Conservation (phyloP, 2,113 vertebrate genomes). For the Bufo gargarizans region DNA sequence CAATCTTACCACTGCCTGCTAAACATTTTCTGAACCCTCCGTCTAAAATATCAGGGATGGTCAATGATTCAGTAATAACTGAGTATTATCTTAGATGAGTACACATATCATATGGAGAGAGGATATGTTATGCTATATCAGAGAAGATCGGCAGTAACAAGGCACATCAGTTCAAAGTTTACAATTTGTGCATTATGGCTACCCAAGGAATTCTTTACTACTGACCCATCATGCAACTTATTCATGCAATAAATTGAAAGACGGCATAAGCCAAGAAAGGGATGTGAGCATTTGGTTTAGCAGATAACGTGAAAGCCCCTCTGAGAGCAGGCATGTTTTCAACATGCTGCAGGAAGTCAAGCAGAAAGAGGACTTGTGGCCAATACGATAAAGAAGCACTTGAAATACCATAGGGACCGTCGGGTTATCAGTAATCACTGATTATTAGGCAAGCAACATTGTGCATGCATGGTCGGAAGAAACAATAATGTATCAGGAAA, state of each 20-base stretch:
- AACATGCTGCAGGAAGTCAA: slow-evolving; percentile 23
- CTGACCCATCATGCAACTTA: slow-evolving; percentile 41
- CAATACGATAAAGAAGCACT: slow-evolving; percentile 31
- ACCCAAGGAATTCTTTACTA: slow-evolving; percentile 37
- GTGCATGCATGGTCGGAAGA: background rate
- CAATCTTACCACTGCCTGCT: background rate
- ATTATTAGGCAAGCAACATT: background rate
- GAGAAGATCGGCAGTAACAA: background rate
- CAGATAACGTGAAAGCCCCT: slow-evolving; percentile 49
- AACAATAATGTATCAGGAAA: background rate
- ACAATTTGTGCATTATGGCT: slow-evolving; percentile 8
- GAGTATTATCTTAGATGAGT: background rate
- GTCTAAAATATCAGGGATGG: background rate
- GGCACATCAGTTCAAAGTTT: slow-evolving; percentile 19
- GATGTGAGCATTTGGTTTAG: slow-evolving; percentile 50
- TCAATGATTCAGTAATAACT: background rate
- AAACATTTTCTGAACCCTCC: background rate
- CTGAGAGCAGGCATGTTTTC: slow-evolving; percentile 36
- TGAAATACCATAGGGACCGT: background rate
- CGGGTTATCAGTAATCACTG: background rate
- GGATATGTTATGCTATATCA: background rate
- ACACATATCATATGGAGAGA: background rate
- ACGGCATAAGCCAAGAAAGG: slow-evolving; percentile 40
- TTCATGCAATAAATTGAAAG: slow-evolving; percentile 47
- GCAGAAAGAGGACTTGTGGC: slow-evolving; percentile 38